Evolutionary conservation across 2,797 vertebrate genomes (phyloP).

Genomic region (Spinus olivaceus): DNA sequence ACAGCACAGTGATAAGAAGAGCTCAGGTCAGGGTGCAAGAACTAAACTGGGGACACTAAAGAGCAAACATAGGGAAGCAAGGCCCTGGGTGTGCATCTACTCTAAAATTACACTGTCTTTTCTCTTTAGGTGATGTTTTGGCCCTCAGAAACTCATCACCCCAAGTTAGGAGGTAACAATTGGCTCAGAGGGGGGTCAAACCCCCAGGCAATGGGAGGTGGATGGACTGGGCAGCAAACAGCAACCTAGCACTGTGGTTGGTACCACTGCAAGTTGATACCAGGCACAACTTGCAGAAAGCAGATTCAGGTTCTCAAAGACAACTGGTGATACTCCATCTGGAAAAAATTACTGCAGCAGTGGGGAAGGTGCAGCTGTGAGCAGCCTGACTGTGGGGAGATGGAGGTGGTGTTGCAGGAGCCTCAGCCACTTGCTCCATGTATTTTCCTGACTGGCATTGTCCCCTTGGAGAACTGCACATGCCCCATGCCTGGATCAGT

Average conservation of each 20-base stretch:
- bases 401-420: neutral
- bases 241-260: neutral
- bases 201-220: neutral
- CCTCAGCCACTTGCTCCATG: neutral
- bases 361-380: neutral
- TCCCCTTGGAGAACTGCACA: neutral
- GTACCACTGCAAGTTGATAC: neutral
- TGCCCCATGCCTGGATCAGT: neutral
- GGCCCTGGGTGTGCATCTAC: neutral
- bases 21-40: neutral
- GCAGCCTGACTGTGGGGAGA: neutral
- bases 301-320: neutral
- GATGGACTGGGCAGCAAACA: neutral
- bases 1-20: neutral
- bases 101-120: neutral
- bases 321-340: neutral
- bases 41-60: neutral
- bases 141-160: neutral
- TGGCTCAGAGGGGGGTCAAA: neutral
- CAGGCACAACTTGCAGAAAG: neutral
- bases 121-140: neutral
- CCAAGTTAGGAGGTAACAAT: neutral
- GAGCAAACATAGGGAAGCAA: neutral
- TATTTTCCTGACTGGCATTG: neutral
- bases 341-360: neutral